Evolutionary conservation across 1,140 invertebrate species (phyloP), one percentile per base, ranked within the genome.

Genomic region (Nilaparvata lugens): DNA sequence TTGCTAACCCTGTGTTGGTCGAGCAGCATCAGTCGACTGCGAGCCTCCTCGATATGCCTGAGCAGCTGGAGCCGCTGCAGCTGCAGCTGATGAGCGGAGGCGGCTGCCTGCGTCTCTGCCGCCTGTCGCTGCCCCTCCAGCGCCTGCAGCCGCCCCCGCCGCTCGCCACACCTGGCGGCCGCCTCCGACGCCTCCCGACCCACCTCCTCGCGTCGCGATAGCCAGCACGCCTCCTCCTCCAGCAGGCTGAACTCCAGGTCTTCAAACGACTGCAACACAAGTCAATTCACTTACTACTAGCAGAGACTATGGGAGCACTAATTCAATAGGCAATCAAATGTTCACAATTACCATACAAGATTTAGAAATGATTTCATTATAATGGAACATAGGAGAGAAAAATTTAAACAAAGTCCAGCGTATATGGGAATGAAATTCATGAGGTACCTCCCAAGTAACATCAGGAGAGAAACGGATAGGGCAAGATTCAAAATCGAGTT

Each of bases 181-280:
- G 89, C 74, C 31, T 86, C 81, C 42, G 81, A 79, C 52, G 90
- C 79, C 71, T 87, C 87, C 65, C 87, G 83, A 70, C 90, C 87
- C 4, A 92, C 66, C 68, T 93, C 89, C 75, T 94, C 91, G 55
- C 88, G 79, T 14, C 83, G 83, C n/a, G 86, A 85, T 56, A 88
- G 78, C 79, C 84, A 79, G 70, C 90, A 88, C 0, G 90, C 89
- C 71, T 93, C 89, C 68, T 91, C 89, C 75, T 97, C 94, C 59
- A 96, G 78, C 72, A 95, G 89, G 69, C 92, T 89, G 74, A 96
- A 97, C 73, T 97, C 93, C 16, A 94, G 75, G 72, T 96, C 93
- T 74, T 97, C 93, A 71, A 89, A 95, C 31, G 86, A 81, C 77
- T 93, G 43, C 61, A 67, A 66, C n/a, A n/a, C n/a, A n/a, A n/a